These are phyloP conservation scores for Murina feae DNA, from an alignment of 2,113 vertebrate genomes.

Conservation along the genomic window DNA sequence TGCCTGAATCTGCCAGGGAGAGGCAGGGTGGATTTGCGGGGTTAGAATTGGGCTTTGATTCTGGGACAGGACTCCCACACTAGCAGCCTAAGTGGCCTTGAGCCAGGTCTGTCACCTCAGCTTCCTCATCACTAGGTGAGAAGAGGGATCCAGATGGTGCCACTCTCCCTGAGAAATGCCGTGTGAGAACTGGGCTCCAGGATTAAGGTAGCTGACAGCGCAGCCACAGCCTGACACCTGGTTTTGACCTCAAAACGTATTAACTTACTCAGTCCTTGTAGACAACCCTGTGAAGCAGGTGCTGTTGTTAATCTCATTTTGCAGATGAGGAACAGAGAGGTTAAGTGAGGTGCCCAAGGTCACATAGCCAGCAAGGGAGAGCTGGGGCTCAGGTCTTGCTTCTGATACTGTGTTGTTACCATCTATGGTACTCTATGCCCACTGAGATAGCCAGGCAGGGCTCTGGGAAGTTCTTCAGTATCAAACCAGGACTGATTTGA, in stretches of 20 bases:
- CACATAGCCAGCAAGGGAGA: background rate
- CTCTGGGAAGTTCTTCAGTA: background rate
- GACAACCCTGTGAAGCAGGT: background rate
- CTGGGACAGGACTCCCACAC: background rate
- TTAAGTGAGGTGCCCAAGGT: background rate
- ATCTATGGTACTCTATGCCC: background rate
- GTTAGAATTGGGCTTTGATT: background rate
- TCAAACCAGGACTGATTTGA: background rate
- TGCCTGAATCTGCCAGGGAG: background rate
- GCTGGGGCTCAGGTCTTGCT: background rate
- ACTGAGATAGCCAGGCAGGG: background rate
- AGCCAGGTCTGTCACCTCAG: background rate
- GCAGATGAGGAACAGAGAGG: background rate
- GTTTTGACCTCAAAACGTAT: background rate
- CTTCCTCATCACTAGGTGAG: background rate
- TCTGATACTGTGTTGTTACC: background rate
- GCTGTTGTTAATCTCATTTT: background rate
- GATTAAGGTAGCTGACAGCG: rapidly evolving
- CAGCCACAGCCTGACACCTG: background rate
- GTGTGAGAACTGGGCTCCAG: background rate
- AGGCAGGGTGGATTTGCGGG: background rate
- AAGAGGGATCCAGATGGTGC: background rate
- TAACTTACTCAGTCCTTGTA: background rate
- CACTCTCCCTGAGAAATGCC: background rate
- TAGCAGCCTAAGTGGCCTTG: background rate